These are phyloP conservation scores for Epirrhoe tristata DNA, from an alignment of 2,888 invertebrate genomes.

Conservation along the genomic window DNA sequence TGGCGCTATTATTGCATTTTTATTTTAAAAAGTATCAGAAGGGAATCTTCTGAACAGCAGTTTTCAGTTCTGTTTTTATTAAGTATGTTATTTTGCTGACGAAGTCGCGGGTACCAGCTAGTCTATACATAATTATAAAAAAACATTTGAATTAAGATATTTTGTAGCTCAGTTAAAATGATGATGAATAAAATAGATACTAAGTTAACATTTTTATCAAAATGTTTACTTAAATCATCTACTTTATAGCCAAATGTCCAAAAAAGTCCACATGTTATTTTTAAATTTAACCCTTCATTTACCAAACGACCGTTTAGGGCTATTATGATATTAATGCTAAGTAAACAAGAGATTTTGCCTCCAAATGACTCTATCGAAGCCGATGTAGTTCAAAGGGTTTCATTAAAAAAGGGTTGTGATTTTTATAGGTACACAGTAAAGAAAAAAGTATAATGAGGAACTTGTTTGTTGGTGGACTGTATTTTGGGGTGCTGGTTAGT, in stretches of 20 bases:
- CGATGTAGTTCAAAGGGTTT: constrained; percentile 48
- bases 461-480: too few relatives aligned
- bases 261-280: constrained; percentile 62
- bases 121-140: background rate
- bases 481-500: too few relatives aligned
- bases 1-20: too few relatives aligned
- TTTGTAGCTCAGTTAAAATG: constrained; percentile 14
- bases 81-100: too few relatives aligned
- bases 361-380: constrained; percentile 75
- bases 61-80: too few relatives aligned
- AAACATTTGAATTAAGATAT: background rate
- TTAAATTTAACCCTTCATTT: constrained; percentile 81
- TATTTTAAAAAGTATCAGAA: too few relatives aligned
- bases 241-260: constrained; percentile 64
- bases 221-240: constrained; percentile 60
- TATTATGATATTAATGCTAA: constrained; percentile 83
- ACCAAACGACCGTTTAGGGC: constrained; percentile 71
- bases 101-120: too few relatives aligned
- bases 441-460: too few relatives aligned
- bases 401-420: constrained; percentile 33
- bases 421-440: background rate
- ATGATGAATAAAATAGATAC: constrained; percentile 26
- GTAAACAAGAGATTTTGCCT: constrained; percentile 75
- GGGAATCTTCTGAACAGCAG: too few relatives aligned
- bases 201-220: constrained; percentile 33